Conservation (phyloP, 2,888 invertebrate species). For the Dasypogon diadema region DNA sequence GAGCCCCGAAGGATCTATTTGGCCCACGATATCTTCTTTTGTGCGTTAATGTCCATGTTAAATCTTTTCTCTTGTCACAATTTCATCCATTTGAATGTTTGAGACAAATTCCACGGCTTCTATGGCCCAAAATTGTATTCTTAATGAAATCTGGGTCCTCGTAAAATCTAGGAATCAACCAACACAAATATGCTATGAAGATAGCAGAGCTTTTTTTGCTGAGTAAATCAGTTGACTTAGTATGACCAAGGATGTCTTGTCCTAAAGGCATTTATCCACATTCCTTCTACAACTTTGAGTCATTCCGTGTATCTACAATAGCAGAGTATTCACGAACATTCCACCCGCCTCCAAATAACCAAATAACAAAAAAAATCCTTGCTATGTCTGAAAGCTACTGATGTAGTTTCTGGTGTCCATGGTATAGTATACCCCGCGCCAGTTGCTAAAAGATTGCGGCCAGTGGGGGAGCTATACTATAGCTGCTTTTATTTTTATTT, state of each 20-base stretch:
- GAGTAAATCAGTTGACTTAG: neutral
- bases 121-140: neutral
- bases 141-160: neutral
- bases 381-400: neutral
- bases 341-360: neutral
- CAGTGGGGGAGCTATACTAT: neutral
- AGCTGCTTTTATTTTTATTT: constrained; percentile 13
- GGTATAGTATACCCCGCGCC: constrained; percentile 4
- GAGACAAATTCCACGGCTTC: neutral
- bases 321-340: neutral
- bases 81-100: neutral
- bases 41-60: neutral
- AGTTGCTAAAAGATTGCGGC: constrained; percentile 2
- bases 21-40: neutral
- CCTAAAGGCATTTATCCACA: neutral
- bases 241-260: neutral
- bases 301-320: neutral
- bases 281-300: neutral
- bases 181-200: neutral
- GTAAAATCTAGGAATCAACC: neutral
- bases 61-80: neutral
- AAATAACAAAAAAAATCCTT: neutral
- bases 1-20: neutral
- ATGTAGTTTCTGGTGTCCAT: neutral
- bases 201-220: neutral